Percentiles rank a stretch among this genome's conserved stretches.
phyloP scores from a whole-genome alignment of 2,113 vertebrate species.

The Chaetorhynchus papuensis region DNA sequence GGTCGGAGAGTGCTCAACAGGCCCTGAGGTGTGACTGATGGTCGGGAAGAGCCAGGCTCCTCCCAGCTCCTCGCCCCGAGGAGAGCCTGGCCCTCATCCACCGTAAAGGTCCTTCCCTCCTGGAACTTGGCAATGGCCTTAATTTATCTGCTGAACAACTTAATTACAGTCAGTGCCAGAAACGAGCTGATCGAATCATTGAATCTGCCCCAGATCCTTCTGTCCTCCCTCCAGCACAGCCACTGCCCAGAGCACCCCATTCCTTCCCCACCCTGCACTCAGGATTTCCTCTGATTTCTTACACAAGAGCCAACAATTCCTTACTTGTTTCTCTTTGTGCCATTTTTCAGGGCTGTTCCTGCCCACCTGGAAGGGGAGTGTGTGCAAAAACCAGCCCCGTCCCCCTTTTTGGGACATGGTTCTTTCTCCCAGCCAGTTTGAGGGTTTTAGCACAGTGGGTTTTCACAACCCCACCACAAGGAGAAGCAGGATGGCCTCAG shows the following conservation, averaged over 20 bases:
- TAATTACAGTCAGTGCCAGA: slow-evolving; percentile 15
- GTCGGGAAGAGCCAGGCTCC: not conserved
- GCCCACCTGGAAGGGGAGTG: not conserved
- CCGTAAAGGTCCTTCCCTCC: not conserved
- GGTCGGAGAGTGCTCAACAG: not conserved
- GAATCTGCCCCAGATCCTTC: not conserved
- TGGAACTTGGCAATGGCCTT: not conserved
- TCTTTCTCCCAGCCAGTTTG: not conserved
- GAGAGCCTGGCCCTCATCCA: not conserved
- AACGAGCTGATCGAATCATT: not conserved
- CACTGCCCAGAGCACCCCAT: not conserved
- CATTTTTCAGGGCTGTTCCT: not conserved
- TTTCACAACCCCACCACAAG: not conserved
- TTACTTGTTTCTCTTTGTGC: not conserved
- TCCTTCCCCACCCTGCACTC: not conserved
- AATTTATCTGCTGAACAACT: slow-evolving; percentile 44
- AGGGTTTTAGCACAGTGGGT: not conserved
- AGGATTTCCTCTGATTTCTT: not conserved
- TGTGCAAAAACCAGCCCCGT: fast-evolving
- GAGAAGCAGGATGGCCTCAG: not conserved
- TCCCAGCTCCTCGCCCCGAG: fast-evolving
- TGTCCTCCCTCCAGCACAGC: not conserved
- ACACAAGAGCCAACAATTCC: not conserved
- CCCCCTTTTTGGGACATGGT: fast-evolving
- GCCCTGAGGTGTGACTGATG: not conserved